Percentiles rank a stretch among this genome's conserved stretches.
Evolutionary conservation across 2,888 invertebrate genomes (phyloP).

Genomic region (Lochmaea capreae): DNA sequence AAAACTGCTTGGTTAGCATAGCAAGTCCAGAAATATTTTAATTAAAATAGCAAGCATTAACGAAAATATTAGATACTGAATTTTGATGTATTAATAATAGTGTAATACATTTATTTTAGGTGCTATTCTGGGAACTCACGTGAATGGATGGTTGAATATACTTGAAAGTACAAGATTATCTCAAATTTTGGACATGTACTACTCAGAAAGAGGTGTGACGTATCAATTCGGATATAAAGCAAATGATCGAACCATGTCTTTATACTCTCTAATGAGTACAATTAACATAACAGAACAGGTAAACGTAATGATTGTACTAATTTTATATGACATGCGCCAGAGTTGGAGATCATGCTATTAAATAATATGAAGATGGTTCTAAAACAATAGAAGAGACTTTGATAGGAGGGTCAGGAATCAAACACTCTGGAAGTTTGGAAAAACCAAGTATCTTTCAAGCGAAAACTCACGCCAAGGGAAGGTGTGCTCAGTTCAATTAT

Average conservation of each 20-base stretch:
- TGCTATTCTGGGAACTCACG: constrained; percentile 50
- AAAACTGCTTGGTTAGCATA: too few relatives aligned
- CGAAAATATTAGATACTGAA: not conserved
- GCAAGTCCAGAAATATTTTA: too few relatives aligned
- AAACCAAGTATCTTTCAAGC: too few relatives aligned
- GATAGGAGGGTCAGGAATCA: too few relatives aligned
- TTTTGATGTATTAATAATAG: not conserved
- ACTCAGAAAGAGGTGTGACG: constrained; percentile 72
- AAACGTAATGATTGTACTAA: constrained; percentile 17
- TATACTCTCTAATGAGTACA: constrained; percentile 64
- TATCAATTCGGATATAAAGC: constrained; percentile 71
- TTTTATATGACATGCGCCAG: not conserved
- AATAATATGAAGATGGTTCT: too few relatives aligned
- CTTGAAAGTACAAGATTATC: constrained; percentile 49
- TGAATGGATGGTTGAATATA: constrained; percentile 44
- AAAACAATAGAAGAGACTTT: too few relatives aligned
- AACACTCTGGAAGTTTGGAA: too few relatives aligned
- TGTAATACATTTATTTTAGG: constrained; percentile 39
- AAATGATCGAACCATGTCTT: constrained; percentile 69
- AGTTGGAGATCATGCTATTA: too few relatives aligned
- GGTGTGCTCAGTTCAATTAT: too few relatives aligned
- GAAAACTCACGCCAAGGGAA: too few relatives aligned
- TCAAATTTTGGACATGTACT: constrained; percentile 66
- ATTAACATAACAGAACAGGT: constrained; percentile 65
- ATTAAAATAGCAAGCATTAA: too few relatives aligned